A percentile compares a stretch with the other conserved stretches of the same genome.
Conservation (phyloP, 2,797 vertebrate species). For the Odontamblyopus lacepedii region DNA sequence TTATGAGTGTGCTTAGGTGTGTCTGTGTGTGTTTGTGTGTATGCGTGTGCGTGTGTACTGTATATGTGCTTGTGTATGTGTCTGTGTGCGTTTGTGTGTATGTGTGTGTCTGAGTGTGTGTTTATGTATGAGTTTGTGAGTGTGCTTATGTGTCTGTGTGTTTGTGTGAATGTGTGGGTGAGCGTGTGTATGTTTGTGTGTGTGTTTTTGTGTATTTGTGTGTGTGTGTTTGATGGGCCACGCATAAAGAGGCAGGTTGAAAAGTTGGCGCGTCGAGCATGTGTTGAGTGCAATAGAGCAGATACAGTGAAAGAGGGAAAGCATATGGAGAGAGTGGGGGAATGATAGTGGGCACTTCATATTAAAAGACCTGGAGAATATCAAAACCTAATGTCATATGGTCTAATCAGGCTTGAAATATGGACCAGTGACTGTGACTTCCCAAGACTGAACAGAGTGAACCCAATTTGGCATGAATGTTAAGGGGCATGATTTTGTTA, state of each 20-base stretch:
- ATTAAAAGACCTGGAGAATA: neutral
- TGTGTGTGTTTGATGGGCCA: neutral
- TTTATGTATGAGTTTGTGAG: too few relatives aligned
- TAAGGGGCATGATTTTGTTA: neutral
- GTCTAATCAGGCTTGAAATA: slow-evolving; percentile 10
- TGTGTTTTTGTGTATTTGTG: neutral
- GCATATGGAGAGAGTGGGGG: slow-evolving; percentile 21
- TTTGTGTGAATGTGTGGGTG: too few relatives aligned
- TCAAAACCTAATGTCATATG: neutral
- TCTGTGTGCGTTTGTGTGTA: too few relatives aligned
- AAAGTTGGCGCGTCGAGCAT: slow-evolving; percentile 11
- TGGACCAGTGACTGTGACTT: neutral
- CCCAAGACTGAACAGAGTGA: neutral
- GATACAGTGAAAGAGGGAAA: slow-evolving; percentile 26
- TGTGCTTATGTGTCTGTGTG: too few relatives aligned
- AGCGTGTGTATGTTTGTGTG: neutral
- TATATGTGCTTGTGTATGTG: neutral
- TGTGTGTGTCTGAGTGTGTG: too few relatives aligned
- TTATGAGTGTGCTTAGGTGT: too few relatives aligned
- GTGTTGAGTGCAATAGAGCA: slow-evolving; percentile 15
- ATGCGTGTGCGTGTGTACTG: neutral
- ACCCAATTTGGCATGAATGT: neutral
- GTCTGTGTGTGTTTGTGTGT: neutral
- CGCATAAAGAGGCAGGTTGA: slow-evolving; percentile 3
- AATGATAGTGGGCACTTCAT: slow-evolving; percentile 4